Evolutionary conservation across 2,888 invertebrate species (phyloP), one percentile per base, ranked within the genome.

Genomic region (Standfussiana lucernea): DNA sequence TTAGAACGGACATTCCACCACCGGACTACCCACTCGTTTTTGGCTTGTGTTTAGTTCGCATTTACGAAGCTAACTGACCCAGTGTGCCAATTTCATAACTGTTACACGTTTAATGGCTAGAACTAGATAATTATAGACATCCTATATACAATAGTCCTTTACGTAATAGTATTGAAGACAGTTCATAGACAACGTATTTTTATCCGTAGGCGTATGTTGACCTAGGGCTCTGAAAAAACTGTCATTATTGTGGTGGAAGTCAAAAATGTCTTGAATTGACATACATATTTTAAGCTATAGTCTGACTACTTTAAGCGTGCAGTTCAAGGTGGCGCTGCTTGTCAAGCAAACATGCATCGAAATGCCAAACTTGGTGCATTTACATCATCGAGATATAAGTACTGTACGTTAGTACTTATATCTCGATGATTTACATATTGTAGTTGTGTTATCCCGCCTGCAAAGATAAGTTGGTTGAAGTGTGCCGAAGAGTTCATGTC

Each of bases 61-160:
- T 79, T 76, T 74, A 85, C 65, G 71, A 61, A 75, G 85, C 67
- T 73, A 73, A 85, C 75, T 76, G 75, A 77, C 88, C 87, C 24
- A 79, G 88, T 86, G 83, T 8, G 69, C 86, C 66, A 37, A 69
- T 85, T 86, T 85, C 83, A 77, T 82, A 79, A 85, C 72, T 73
- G 74, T 76, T 62, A 66, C 79, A 37, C 21, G 73, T 85, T 82
- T 79, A 74, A 85, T 82, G 71, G 37, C 72, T 87, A 78, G 53
- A 69, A 72, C 72, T 70, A 84, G 75, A 86, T 86, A 73, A 86
- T 86, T 80, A 86, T 79, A 75, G 79, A 75, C 28, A 70, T 70
- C 67, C 71, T 70, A 80, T 18, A 82, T 40, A 53, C 61, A 77
- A 67, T 79, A n/a, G 35, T 65, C 62, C 79, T 67, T n/a, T 69